Evolutionary conservation across 2,888 invertebrate species (phyloP).

Genomic region (Antheraea assamensis): DNA sequence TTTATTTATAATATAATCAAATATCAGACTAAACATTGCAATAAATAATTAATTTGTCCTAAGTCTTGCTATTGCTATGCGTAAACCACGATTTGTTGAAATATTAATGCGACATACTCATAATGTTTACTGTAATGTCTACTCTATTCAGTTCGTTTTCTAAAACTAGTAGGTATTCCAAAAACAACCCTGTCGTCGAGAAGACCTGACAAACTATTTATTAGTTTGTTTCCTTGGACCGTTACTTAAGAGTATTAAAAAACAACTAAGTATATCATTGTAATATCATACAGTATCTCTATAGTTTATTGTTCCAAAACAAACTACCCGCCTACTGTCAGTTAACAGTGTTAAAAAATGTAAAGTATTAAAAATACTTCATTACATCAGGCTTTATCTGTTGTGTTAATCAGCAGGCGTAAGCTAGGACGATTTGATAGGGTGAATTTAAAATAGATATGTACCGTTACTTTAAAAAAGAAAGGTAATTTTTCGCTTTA

Average conservation of each 20-base stretch:
- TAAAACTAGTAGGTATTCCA: background rate
- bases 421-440: conserved; percentile 60
- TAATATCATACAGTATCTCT: background rate
- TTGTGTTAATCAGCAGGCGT: conserved; percentile 75
- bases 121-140: background rate
- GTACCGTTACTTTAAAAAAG: background rate
- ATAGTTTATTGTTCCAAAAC: conserved; percentile 26
- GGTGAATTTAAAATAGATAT: conserved; percentile 39
- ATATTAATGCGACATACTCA: background rate
- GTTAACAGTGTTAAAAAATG: conserved; percentile 75
- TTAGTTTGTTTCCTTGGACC: background rate
- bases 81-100: background rate
- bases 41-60: too few relatives aligned
- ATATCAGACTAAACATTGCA: too few relatives aligned
- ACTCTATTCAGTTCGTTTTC: background rate
- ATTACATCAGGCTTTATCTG: conserved; percentile 73
- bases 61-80: too few relatives aligned
- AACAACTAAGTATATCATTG: background rate
- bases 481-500: background rate
- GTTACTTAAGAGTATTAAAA: background rate
- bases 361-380: conserved; percentile 71
- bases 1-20: too few relatives aligned
- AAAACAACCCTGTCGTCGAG: background rate
- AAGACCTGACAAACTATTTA: background rate
- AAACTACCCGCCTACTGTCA: conserved; percentile 43